phyloP scores from a whole-genome alignment of 2,888 invertebrate genomes.

The Allophyes oxyacanthae region DNA sequence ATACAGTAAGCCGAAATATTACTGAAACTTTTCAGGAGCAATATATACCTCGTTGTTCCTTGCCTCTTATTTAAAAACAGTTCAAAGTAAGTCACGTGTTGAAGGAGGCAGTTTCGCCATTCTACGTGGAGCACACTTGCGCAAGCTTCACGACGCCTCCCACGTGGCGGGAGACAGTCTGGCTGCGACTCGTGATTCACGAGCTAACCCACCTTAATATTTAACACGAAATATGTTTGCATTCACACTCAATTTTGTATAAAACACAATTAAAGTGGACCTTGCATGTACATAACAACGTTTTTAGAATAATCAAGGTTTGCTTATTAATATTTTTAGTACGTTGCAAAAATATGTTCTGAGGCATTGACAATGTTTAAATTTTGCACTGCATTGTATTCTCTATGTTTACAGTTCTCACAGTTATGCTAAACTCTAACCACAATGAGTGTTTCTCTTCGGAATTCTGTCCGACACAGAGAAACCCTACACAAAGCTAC shows the following conservation, averaged over 20 bases:
- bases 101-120: slow-evolving; percentile 26
- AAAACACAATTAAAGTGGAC: slow-evolving; percentile 12
- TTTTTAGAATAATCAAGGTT: slow-evolving; percentile 3
- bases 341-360: too few relatives aligned
- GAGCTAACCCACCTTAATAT: slow-evolving; percentile 36
- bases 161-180: slow-evolving; percentile 63
- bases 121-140: slow-evolving; percentile 42
- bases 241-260: slow-evolving; percentile 24
- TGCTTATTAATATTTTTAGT: neutral
- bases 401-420: neutral
- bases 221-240: slow-evolving; percentile 24
- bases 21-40: neutral
- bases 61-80: slow-evolving; percentile 11
- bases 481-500: slow-evolving; percentile 36
- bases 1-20: neutral
- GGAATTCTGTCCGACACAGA: slow-evolving; percentile 18
- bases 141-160: slow-evolving; percentile 59
- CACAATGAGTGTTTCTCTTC: slow-evolving; percentile 23
- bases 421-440: slow-evolving; percentile 16
- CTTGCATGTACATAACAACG: slow-evolving; percentile 20
- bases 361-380: too few relatives aligned
- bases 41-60: neutral
- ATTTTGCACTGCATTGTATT: slow-evolving; percentile 5
- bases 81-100: slow-evolving; percentile 32
- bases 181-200: slow-evolving; percentile 58